Conservation (phyloP, 1,140 invertebrate species). For the Lordiphosa collinella region DNA sequence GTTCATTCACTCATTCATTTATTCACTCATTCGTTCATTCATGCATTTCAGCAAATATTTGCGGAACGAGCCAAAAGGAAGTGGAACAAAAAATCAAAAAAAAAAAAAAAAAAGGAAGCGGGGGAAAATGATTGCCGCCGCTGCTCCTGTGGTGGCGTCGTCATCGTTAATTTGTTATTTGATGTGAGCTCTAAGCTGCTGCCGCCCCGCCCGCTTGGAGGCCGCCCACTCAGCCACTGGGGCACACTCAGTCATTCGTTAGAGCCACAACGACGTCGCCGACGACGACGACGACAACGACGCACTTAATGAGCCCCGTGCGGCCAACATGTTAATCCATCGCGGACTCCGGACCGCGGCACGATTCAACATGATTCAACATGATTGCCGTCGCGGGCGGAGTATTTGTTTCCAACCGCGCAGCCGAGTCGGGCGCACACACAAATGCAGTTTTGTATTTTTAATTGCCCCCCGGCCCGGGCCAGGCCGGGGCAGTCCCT, state of each 20-base stretch:
- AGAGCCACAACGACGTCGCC: conserved; percentile 7
- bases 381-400: conserved; percentile 15
- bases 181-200: conserved; percentile 56
- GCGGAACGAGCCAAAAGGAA: conserved; percentile 10
- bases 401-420: conserved; percentile 53
- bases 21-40: conserved; percentile 13
- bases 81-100: conserved; percentile 22
- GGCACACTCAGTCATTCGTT: conserved; percentile 52
- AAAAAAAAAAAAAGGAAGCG: conserved; percentile 35
- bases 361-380: conserved; percentile 36
- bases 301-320: conserved; percentile 69
- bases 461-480: conserved; percentile 37
- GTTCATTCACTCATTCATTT: conserved; percentile 17
- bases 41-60: conserved; percentile 50
- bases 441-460: conserved; percentile 48
- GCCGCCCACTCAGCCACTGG: conserved; percentile 29
- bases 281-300: conserved; percentile 48
- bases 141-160: conserved; percentile 33
- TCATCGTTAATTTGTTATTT: conserved; percentile 63
- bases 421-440: too few species aligned
- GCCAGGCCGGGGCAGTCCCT: conserved; percentile 4
- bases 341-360: conserved; percentile 24
- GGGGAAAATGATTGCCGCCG: conserved; percentile 33
- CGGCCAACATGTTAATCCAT: conserved; percentile 71
- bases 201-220: conserved; percentile 13